Conservation (phyloP, 2,888 invertebrate species). For the Beris morrisii region DNA sequence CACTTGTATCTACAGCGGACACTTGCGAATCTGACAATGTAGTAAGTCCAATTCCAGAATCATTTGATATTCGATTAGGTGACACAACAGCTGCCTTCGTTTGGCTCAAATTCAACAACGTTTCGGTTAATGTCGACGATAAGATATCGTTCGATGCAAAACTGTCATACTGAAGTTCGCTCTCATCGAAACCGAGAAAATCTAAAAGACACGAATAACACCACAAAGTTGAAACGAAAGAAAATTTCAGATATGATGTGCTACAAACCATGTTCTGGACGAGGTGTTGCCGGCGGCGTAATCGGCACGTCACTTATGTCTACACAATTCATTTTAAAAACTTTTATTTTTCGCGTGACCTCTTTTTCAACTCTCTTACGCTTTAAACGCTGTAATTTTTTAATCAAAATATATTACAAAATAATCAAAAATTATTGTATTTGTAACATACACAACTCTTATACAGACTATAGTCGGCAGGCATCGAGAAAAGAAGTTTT, state of each 20-base stretch:
- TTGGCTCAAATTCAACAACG: neutral
- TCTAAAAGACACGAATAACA: slow-evolving; percentile 36
- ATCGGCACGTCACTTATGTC: slow-evolving; percentile 37
- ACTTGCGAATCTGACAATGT: slow-evolving; percentile 1
- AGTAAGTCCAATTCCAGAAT: slow-evolving; percentile 45
- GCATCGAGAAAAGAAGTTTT: slow-evolving; percentile 43
- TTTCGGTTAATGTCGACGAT: slow-evolving; percentile 18
- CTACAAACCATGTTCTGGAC: slow-evolving; percentile 38
- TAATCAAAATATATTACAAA: neutral
- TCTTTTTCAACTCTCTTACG: slow-evolving; percentile 1
- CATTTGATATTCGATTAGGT: slow-evolving; percentile 42
- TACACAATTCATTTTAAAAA: slow-evolving; percentile 32
- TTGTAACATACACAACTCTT: slow-evolving; percentile 44
- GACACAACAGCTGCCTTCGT: neutral
- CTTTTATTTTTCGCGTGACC: slow-evolving; percentile 8
- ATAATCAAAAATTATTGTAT: neutral
- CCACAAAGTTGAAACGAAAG: no score
- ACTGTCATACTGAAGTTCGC: neutral
- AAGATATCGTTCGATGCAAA: neutral
- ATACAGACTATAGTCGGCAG: slow-evolving; percentile 45
- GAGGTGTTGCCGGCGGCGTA: slow-evolving; percentile 41
- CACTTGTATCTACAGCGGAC: no score
- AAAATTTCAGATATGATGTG: no score
- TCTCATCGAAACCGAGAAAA: slow-evolving; percentile 44
- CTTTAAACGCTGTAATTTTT: slow-evolving; percentile 13